phyloP scores from a whole-genome alignment of 2,113 vertebrate genomes.

The Notarius quadriscutis region DNA sequence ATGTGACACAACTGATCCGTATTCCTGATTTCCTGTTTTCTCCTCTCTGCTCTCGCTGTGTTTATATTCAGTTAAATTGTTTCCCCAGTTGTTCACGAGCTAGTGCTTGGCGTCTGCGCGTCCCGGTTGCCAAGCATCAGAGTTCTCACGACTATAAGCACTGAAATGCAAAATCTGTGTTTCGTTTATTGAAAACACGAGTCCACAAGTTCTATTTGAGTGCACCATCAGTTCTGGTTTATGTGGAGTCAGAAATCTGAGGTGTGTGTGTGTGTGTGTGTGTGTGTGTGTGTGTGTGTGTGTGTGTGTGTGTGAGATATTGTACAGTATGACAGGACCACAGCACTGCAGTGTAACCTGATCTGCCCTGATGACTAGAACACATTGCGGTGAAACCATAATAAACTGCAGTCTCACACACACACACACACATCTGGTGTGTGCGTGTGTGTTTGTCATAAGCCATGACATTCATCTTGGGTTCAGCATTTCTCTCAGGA shows the following conservation, averaged over 20 bases:
- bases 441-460: background rate
- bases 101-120: background rate
- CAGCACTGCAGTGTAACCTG: slow-evolving; percentile 5
- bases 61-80: background rate
- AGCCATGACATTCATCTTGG: background rate
- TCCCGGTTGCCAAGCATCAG: background rate
- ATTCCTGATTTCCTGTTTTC: background rate
- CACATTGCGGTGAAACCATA: background rate
- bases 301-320: slow-evolving; percentile 6
- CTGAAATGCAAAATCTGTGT: background rate
- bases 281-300: slow-evolving; percentile 21
- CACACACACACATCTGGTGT: background rate
- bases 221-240: background rate
- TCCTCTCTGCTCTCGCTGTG: no score
- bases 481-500: background rate
- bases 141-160: background rate
- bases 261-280: no score
- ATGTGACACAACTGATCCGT: background rate
- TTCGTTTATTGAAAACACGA: background rate
- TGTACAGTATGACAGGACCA: slow-evolving; percentile 5
- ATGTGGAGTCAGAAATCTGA: background rate
- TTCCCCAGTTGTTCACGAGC: background rate
- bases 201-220: background rate
- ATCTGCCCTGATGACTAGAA: slow-evolving; percentile 18
- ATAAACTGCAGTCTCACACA: background rate